phyloP scores from a whole-genome alignment of 1,140 invertebrate species.

The Popillia japonica region DNA sequence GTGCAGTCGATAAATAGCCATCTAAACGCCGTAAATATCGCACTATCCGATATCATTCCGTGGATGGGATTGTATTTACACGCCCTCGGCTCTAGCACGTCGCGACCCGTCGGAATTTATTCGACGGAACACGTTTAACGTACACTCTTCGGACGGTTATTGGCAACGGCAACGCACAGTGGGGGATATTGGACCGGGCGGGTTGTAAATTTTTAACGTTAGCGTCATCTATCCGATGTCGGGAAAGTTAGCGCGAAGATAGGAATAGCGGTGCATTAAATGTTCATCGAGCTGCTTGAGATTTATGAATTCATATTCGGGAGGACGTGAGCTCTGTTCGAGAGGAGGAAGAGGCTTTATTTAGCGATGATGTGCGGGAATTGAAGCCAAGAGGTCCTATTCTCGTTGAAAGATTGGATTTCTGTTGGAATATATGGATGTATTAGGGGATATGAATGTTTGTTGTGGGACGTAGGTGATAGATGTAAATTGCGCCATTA shows the following conservation, averaged over 20 bases:
- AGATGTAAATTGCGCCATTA: no score
- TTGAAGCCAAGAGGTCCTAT: no score
- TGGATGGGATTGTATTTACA: background rate
- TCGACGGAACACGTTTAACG: background rate
- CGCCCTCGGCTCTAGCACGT: no score
- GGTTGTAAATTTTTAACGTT: background rate
- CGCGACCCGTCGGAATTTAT: background rate
- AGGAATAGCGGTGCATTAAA: background rate
- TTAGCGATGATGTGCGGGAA: no score
- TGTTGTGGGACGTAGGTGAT: no score
- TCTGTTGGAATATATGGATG: no score
- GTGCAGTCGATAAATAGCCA: background rate
- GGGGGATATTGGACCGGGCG: background rate
- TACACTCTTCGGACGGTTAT: conserved; percentile 1
- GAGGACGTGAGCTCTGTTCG: background rate
- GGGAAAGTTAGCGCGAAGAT: background rate
- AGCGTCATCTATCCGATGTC: background rate
- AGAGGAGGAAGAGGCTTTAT: no score
- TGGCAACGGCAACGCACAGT: background rate
- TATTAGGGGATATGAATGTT: no score
- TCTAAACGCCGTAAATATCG: background rate
- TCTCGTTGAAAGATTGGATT: no score
- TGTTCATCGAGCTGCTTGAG: background rate
- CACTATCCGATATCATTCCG: background rate
- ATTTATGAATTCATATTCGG: background rate